Base-by-base conservation (phyloP, 2,888 invertebrate genomes). In the Mesorhabditis spiculigera region DNA sequence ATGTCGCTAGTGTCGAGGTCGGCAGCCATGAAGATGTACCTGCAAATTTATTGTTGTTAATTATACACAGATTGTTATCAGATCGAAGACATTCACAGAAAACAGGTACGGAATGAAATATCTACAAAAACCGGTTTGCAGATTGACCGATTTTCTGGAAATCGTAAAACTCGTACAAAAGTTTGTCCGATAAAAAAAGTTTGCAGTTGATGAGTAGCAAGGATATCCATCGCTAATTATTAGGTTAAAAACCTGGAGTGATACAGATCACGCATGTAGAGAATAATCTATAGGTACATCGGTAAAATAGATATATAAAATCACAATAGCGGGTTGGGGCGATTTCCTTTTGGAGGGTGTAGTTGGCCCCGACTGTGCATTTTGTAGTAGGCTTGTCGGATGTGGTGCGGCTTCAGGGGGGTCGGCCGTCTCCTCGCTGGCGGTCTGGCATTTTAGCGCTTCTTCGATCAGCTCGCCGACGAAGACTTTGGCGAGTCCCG, bases 391-490 rank as follows among this genome's bases (percentile, higher is more conserved):
- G 83, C 84, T 68, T 68, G 67, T 58, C 69, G 69, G 61, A 80
- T 72, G 64, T 80, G 80, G 16, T 79, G 72, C 5, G 80, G 80
- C 63, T 80, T 76, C 58, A 80, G 64, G 0, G 0, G 80, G 79
- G 28, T 73, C 72, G 28, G 63, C 44, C 42, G 69, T 65, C 50
- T 72, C 68, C 16, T 63, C 69, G 45, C 45, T 45, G 5, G 63
- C 50, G 42, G 74, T 68, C 42, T 75, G 76, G 4, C 78, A 16
- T 63, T 79, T 78, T 16, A 78, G 66, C 0, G 80, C 95, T 91
- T 95, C 95, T 89, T 99, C 98, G 4, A 98, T 94, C 71, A 99
- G 91, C 89, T 99, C 98, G 41, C 97, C 98, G 10, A 96, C 95
- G 89, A 96, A 98, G 0, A 99, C 77, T 79, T 98, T 98, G 2